A percentile compares a stretch with the other conserved stretches of the same genome.
Evolutionary conservation across 30 jellyfish, hydroid and myxozoan species (phyloP).

Genomic region (Turritopsis dohrnii): DNA sequence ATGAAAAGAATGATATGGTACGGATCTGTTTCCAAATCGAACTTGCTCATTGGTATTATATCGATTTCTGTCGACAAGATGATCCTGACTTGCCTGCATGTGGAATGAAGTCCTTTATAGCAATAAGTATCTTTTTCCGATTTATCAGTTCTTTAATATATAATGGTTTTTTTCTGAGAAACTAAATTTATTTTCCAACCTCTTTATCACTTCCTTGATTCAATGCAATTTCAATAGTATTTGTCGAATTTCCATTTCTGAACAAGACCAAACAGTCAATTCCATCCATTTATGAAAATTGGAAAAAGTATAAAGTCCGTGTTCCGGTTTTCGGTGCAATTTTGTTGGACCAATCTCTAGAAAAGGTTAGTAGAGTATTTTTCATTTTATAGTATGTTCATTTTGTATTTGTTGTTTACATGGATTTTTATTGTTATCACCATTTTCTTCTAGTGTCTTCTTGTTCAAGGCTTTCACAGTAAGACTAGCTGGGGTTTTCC

Average conservation of each 20-base stretch:
- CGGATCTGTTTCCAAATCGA: conserved; percentile 94
- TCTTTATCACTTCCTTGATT: conserved; percentile 22
- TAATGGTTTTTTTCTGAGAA: not conserved
- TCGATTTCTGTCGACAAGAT: conserved; percentile 89
- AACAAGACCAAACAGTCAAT: conserved; percentile 44
- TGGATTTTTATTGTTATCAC: not conserved
- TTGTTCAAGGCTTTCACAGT: conserved; percentile 76
- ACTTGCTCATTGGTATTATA: conserved; percentile 96
- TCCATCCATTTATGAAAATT: conserved; percentile 52
- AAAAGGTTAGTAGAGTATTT: conserved; percentile 21
- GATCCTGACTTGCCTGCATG: conserved; percentile 69
- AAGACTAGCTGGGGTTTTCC: conserved; percentile 99
- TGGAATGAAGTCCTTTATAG: conserved; percentile 73
- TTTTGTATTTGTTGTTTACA: no score
- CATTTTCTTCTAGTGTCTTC: conserved; percentile 42
- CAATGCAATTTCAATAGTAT: conserved; percentile 24
- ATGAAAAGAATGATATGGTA: conserved; percentile 74
- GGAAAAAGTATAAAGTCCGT: conserved; percentile 83
- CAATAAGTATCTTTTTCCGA: conserved; percentile 72
- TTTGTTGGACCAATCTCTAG: conserved; percentile 61
- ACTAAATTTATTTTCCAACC: not conserved
- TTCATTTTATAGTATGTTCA: no score
- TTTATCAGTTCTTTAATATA: no score
- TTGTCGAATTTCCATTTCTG: conserved; percentile 60
- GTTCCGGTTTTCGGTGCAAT: conserved; percentile 98